Conservation (phyloP, 2,797 vertebrate species). For the Pangasius djambal region DNA sequence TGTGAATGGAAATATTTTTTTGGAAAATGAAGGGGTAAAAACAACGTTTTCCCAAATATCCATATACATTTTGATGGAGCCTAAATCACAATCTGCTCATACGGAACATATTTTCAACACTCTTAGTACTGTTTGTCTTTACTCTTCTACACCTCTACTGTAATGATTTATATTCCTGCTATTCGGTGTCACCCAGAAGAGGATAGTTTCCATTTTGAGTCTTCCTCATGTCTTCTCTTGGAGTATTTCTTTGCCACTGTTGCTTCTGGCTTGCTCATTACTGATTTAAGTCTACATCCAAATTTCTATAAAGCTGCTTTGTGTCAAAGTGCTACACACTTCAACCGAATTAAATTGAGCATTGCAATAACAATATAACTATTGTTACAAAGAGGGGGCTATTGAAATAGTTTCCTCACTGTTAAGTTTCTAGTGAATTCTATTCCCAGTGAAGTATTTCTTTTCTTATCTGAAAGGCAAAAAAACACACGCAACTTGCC, state of each 20-base stretch:
- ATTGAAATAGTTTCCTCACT: neutral
- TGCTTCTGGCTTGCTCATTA: neutral
- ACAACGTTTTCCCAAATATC: neutral
- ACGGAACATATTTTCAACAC: neutral
- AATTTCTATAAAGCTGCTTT: neutral
- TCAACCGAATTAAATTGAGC: neutral
- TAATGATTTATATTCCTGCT: neutral
- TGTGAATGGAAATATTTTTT: neutral
- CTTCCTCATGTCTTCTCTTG: neutral
- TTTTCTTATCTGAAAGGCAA: constrained; percentile 3
- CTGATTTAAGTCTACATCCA: neutral
- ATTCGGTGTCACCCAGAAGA: neutral
- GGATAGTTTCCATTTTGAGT: neutral
- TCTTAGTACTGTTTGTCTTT: neutral
- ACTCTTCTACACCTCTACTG: neutral
- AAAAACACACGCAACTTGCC: neutral
- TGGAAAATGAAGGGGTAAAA: neutral
- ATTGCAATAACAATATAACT: neutral
- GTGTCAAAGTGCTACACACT: neutral
- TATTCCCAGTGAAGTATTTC: neutral
- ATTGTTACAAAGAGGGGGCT: no score
- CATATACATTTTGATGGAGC: neutral
- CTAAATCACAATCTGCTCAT: neutral
- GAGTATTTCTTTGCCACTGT: neutral
- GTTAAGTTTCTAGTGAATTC: neutral